These are phyloP conservation scores for Muntiacus reevesi DNA, from an alignment of 2,113 vertebrate species.

Conservation along the genomic window DNA sequence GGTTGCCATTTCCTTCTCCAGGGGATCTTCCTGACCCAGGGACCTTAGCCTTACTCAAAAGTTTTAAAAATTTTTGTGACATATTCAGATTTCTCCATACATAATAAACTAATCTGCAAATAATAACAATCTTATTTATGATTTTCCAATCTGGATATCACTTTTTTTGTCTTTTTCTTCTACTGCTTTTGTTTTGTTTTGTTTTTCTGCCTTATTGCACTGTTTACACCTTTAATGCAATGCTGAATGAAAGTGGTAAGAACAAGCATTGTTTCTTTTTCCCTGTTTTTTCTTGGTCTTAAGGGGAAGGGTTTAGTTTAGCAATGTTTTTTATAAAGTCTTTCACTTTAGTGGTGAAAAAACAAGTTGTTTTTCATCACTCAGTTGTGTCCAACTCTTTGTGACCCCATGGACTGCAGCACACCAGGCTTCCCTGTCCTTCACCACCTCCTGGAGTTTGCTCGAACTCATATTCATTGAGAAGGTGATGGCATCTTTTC, in stretches of 20 bases:
- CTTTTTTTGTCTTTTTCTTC: background rate
- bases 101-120: background rate
- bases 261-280: background rate
- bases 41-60: background rate
- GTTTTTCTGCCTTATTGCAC: background rate
- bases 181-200: background rate
- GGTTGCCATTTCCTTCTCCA: too few relatives aligned
- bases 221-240: background rate
- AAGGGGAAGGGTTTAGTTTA: background rate
- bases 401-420: background rate
- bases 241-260: background rate
- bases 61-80: background rate
- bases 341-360: background rate
- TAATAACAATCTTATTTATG: background rate
- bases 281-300: background rate
- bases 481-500: background rate
- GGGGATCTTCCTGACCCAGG: too few relatives aligned
- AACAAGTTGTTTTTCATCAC: background rate
- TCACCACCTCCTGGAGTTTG: background rate
- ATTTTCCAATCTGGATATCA: background rate
- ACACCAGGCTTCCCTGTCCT: background rate
- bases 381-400: background rate
- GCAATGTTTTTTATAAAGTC: background rate
- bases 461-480: background rate
- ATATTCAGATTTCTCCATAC: background rate